phyloP scores from a whole-genome alignment of 2,888 invertebrate species.

The Neoascia interrupta region DNA sequence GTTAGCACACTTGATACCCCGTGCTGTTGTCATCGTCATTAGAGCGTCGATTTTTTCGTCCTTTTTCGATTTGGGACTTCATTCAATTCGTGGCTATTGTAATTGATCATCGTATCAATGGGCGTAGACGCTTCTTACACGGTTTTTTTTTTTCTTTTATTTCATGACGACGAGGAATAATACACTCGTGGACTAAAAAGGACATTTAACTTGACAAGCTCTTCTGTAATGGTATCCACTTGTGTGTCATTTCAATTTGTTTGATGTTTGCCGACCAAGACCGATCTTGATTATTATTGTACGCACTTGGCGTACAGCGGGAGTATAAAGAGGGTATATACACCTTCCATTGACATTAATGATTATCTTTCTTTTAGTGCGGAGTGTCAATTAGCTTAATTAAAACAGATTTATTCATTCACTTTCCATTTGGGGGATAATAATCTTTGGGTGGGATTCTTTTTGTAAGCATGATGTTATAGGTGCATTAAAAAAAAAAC shows the following conservation, averaged over 20 bases:
- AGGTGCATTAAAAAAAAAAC: too few species aligned
- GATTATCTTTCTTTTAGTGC: constrained; percentile 31
- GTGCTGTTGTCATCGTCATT: constrained; percentile 49
- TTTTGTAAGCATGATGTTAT: too few species aligned
- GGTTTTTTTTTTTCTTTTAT: constrained; percentile 16
- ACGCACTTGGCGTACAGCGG: constrained; percentile 43
- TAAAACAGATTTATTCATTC: constrained; percentile 47
- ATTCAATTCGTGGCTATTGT: constrained; percentile 52
- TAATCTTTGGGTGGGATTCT: not conserved
- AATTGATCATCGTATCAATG: constrained; percentile 61
- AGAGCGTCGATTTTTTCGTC: constrained; percentile 43
- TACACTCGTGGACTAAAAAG: constrained; percentile 34
- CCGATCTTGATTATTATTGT: constrained; percentile 65
- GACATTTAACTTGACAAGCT: constrained; percentile 66
- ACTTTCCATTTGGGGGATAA: constrained; percentile 4
- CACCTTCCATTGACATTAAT: constrained; percentile 47
- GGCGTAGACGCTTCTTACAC: constrained; percentile 29
- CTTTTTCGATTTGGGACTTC: not conserved
- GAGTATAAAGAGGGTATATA: constrained; percentile 48
- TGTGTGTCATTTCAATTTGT: constrained; percentile 66
- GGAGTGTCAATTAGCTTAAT: constrained; percentile 66
- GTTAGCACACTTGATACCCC: constrained; percentile 65
- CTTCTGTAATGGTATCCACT: constrained; percentile 68
- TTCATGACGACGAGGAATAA: constrained; percentile 3
- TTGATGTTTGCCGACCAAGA: constrained; percentile 69